Evolutionary conservation across 2,888 invertebrate genomes (phyloP).

Genomic region (Patella pellucida): DNA sequence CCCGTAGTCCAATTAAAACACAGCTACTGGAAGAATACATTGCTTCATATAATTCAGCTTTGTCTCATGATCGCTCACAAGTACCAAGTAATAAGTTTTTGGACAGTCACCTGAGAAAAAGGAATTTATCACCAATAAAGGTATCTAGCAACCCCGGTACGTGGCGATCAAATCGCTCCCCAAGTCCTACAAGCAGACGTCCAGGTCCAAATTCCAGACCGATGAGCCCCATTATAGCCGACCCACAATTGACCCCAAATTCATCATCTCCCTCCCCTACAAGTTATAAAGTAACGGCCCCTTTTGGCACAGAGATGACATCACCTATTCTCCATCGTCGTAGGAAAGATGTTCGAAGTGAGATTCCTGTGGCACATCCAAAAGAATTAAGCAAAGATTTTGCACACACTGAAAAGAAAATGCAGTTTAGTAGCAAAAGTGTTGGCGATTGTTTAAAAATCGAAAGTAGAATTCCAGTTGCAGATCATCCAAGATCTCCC

Average conservation of each 20-base stretch:
- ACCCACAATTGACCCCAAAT: neutral
- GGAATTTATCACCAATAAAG: neutral
- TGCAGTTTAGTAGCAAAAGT: neutral
- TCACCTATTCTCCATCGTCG: neutral
- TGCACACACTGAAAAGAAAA: neutral
- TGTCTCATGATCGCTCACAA: neutral
- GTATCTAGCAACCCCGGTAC: neutral
- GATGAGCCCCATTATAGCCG: neutral
- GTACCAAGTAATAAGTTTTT: neutral
- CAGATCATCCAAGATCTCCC: neutral
- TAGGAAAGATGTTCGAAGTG: neutral
- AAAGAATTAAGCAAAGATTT: slow-evolving; percentile 2
- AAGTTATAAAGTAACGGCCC: neutral
- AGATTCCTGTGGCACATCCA: neutral
- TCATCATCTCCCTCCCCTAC: neutral
- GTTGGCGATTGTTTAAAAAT: slow-evolving; percentile 3
- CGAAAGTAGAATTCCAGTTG: slow-evolving; percentile 1
- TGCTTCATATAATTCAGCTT: neutral
- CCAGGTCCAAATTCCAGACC: neutral
- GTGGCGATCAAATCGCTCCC: neutral
- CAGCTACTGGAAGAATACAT: neutral
- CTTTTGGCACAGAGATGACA: neutral
- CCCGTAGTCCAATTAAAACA: neutral
- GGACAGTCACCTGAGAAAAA: neutral
- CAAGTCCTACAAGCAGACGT: neutral